Conservation (phyloP, 2,888 invertebrate genomes). For the Leptinotarsa rubiginosa region DNA sequence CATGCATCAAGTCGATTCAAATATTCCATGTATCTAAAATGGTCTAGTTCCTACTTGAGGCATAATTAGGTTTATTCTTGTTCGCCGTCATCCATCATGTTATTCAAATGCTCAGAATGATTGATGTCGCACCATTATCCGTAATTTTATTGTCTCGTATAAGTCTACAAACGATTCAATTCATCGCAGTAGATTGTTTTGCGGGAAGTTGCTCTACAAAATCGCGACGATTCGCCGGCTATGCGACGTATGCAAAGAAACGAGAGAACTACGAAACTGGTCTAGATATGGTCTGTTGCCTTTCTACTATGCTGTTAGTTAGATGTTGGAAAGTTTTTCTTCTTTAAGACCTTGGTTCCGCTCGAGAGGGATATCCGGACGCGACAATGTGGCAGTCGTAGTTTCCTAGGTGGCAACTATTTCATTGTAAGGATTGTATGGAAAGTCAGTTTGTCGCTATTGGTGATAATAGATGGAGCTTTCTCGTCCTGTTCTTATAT, state of each 20-base stretch:
- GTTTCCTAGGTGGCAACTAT: not conserved
- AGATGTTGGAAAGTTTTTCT: conserved; percentile 3
- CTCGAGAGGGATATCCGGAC: conserved; percentile 24
- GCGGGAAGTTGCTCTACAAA: conserved; percentile 8
- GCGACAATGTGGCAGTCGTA: not conserved
- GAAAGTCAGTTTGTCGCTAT: not conserved
- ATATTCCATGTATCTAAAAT: no score
- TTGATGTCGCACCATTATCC: not conserved
- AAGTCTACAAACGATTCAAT: conserved; percentile 16
- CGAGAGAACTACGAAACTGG: conserved; percentile 44
- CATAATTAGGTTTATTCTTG: not conserved
- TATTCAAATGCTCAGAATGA: conserved; percentile 14
- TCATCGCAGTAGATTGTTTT: conserved; percentile 10
- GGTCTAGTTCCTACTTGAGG: not conserved
- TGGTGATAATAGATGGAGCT: not conserved
- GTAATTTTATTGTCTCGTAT: conserved; percentile 6
- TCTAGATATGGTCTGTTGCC: conserved; percentile 52
- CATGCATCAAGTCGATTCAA: no score
- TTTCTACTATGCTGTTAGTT: conserved; percentile 40
- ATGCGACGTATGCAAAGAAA: conserved; percentile 14
- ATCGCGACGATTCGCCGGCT: conserved; percentile 6
- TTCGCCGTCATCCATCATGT: not conserved
- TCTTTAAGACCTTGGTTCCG: conserved; percentile 5
- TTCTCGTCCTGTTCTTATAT: no score
- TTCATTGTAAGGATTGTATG: not conserved